A percentile compares a stretch with the other conserved stretches of the same genome.
Evolutionary conservation across 1,140 invertebrate genomes (phyloP).

Genomic region (Drosophila kikkawai): DNA sequence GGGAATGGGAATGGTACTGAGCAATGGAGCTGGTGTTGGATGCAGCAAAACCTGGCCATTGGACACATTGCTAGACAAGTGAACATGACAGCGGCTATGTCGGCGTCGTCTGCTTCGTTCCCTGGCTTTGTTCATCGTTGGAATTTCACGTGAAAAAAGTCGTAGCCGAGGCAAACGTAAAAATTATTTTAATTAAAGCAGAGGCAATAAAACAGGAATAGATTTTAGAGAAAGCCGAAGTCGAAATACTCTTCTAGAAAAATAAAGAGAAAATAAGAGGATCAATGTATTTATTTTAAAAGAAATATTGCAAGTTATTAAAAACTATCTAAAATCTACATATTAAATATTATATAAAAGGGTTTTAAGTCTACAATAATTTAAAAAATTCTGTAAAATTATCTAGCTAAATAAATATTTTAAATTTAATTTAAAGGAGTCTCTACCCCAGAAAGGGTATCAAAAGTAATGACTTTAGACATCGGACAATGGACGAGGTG

Average conservation of each 20-base stretch:
- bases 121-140: constrained; percentile 27
- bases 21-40: constrained; percentile 26
- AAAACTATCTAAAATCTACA: neutral
- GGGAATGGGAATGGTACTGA: neutral
- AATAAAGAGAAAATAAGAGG: neutral
- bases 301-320: neutral
- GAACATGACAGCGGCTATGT: constrained; percentile 78
- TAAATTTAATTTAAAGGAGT: too few species aligned
- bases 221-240: neutral
- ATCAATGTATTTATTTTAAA: neutral
- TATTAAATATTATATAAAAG: neutral
- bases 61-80: constrained; percentile 74
- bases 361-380: neutral
- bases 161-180: constrained; percentile 52
- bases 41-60: constrained; percentile 42
- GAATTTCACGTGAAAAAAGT: constrained; percentile 80
- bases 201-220: constrained; percentile 5
- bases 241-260: neutral
- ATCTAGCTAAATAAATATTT: too few species aligned
- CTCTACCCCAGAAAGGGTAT: constrained; percentile 1
- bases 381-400: neutral
- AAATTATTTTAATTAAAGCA: constrained; percentile 81
- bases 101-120: constrained; percentile 48
- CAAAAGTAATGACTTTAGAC: neutral
- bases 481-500: constrained; percentile 34